A percentile compares a stretch with the other conserved stretches of the same genome.
These are phyloP conservation scores for Ciconia boyciana DNA, from an alignment of 2,113 vertebrate genomes.

Conservation along the genomic window DNA sequence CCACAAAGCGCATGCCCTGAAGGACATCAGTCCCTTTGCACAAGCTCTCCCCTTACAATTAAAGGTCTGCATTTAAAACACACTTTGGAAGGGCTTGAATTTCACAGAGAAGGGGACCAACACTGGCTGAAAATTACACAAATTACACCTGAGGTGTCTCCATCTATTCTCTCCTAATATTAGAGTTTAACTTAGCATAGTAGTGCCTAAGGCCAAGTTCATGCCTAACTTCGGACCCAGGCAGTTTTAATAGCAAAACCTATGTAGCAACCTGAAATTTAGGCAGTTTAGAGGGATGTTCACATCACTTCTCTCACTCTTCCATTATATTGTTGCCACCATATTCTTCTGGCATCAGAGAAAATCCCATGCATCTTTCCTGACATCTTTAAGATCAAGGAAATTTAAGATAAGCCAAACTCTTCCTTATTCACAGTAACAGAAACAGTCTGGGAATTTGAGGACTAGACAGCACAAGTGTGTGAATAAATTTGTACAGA, in stretches of 20 bases:
- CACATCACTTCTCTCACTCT: neutral
- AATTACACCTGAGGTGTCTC: neutral
- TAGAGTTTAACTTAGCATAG: neutral
- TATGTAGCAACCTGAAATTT: neutral
- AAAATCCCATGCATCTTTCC: neutral
- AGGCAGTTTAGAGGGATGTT: neutral
- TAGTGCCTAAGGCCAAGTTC: neutral
- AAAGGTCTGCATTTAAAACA: neutral
- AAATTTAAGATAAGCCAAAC: neutral
- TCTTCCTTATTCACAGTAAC: neutral
- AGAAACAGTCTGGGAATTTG: conserved; percentile 43
- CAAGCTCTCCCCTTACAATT: neutral
- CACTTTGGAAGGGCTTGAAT: neutral
- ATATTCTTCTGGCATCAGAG: neutral
- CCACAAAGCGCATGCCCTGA: neutral
- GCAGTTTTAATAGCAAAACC: neutral
- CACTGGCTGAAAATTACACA: neutral
- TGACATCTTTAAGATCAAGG: conserved; percentile 28
- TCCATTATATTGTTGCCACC: neutral
- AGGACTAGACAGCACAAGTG: neutral
- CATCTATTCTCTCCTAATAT: neutral
- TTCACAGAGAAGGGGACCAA: neutral
- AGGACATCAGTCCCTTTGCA: neutral
- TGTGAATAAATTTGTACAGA: neutral
- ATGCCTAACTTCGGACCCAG: neutral